Conservation (phyloP, 2,888 invertebrate genomes). For the Elaeidobius kamerunicus region DNA sequence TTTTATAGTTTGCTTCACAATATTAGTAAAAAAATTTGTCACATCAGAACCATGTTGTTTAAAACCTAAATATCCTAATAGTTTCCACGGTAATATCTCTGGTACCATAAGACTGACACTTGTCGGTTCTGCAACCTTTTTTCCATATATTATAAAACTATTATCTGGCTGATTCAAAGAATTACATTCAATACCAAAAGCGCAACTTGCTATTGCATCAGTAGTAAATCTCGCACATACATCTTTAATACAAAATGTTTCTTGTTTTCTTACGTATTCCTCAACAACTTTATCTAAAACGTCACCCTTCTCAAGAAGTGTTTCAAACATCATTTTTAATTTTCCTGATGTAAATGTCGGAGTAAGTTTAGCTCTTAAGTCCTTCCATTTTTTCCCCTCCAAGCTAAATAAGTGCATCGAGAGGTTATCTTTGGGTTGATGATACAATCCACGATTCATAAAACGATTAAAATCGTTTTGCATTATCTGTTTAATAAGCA, state of each 20-base stretch:
- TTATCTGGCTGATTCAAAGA: slow-evolving; percentile 53
- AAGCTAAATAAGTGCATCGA: slow-evolving; percentile 39
- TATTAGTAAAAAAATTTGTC: too few species aligned
- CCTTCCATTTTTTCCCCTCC: slow-evolving; percentile 47
- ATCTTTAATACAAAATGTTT: slow-evolving; percentile 42
- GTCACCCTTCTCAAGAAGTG: slow-evolving; percentile 23
- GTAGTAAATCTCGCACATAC: slow-evolving; percentile 55
- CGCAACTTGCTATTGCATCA: slow-evolving; percentile 58
- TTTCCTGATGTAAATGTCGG: too few species aligned
- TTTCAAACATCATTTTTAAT: too few species aligned
- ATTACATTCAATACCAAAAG: slow-evolving; percentile 58
- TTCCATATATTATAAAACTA: slow-evolving; percentile 44
- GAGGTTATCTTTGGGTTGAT: slow-evolving; percentile 42
- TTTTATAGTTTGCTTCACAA: slow-evolving; percentile 48
- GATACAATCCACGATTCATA: slow-evolving; percentile 34
- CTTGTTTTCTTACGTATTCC: slow-evolving; percentile 18
- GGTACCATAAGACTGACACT: background rate
- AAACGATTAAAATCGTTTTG: too few species aligned
- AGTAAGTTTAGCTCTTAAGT: slow-evolving; percentile 42
- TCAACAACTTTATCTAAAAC: slow-evolving; percentile 29
- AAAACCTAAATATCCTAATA: background rate
- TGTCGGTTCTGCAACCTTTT: background rate
- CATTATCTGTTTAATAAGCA: background rate
- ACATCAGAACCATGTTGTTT: too few species aligned
- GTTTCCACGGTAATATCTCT: background rate